Evolutionary conservation across 2,113 vertebrate species (phyloP).

Genomic region (Choloepus hoffmanni): DNA sequence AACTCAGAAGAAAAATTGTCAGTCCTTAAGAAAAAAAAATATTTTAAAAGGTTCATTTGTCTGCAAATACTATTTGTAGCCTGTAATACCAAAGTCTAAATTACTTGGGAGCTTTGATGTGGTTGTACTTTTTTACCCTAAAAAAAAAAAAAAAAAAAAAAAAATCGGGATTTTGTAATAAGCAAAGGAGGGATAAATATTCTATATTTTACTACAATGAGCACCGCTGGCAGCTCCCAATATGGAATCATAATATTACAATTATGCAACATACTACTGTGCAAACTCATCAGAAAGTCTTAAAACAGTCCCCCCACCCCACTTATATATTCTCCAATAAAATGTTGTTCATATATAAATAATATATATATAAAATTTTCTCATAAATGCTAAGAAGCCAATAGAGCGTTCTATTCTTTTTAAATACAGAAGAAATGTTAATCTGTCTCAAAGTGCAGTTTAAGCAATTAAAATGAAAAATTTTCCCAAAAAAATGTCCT

Average conservation of each 20-base stretch:
- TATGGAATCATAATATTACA: not conserved
- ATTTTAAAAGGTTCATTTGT: not conserved
- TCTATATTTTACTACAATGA: not conserved
- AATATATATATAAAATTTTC: not conserved
- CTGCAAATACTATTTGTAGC: not conserved
- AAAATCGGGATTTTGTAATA: not conserved
- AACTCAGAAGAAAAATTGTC: not conserved
- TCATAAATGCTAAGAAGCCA: not conserved
- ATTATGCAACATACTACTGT: not conserved
- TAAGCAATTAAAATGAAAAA: not conserved
- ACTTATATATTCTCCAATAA: not conserved
- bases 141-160: not conserved
- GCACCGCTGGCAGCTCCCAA: not conserved
- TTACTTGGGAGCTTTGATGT: not conserved
- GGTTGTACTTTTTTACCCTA: not conserved
- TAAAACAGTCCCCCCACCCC: not conserved
- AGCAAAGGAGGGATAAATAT: not conserved
- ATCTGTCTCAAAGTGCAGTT: not conserved
- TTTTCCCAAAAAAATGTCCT: not conserved
- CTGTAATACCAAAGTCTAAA: not conserved
- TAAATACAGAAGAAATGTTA: not conserved
- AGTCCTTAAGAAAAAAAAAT: not conserved
- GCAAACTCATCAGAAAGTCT: not conserved
- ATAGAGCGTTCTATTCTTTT: not conserved
- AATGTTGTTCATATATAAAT: not conserved